phyloP scores from a whole-genome alignment of 2,113 vertebrate species.

The Myrmecobius fasciatus region DNA sequence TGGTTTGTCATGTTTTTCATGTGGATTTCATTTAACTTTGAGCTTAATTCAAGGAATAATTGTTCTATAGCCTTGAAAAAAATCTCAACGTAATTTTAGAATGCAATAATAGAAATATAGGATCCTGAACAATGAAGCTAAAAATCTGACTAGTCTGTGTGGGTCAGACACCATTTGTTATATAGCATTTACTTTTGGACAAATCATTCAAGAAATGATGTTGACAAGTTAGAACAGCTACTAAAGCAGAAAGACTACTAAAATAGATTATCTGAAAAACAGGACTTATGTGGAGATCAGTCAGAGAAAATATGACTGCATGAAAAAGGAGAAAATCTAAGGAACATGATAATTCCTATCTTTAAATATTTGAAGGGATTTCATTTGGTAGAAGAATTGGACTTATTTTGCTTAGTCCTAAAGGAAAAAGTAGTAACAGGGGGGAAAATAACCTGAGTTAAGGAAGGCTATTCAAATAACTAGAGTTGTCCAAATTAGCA shows the following conservation, averaged over 20 bases:
- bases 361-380: not conserved
- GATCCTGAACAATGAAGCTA: not conserved
- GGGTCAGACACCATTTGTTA: not conserved
- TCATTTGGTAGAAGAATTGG: not conserved
- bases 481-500: not conserved
- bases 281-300: not conserved
- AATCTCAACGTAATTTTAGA: not conserved
- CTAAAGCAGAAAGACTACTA: not conserved
- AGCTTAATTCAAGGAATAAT: not conserved
- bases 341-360: not conserved
- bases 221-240: not conserved
- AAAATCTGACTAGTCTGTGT: not conserved
- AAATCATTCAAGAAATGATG: not conserved
- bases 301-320: not conserved
- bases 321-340: not conserved
- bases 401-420: not conserved
- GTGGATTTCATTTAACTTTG: not conserved
- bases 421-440: not conserved
- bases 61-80: not conserved
- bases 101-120: not conserved
- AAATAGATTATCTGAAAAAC: not conserved
- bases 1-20: not conserved
- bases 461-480: not conserved
- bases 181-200: not conserved
- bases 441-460: not conserved